Conservation (phyloP, 2,888 invertebrate genomes). For the Boloria euphrosyne region DNA sequence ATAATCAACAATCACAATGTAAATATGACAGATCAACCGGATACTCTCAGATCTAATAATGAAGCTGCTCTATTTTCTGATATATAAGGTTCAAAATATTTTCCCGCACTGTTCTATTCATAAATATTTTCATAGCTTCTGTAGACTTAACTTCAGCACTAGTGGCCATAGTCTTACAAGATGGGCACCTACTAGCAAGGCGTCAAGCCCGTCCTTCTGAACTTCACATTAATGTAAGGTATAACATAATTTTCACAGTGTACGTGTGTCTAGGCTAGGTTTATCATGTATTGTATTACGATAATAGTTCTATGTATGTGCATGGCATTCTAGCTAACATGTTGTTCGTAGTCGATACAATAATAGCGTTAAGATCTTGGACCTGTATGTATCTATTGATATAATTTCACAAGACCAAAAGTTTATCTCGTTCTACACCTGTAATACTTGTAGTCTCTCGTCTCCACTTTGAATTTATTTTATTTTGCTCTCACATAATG, state of each 20-base stretch:
- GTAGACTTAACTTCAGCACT: slow-evolving; percentile 67
- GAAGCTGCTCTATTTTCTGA: slow-evolving; percentile 75
- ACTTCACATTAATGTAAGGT: slow-evolving; percentile 61
- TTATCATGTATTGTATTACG: slow-evolving; percentile 63
- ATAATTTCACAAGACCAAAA: slow-evolving; percentile 62
- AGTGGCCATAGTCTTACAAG: slow-evolving; percentile 50
- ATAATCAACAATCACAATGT: slow-evolving; percentile 72
- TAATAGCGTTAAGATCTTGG: slow-evolving; percentile 68
- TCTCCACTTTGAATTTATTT: slow-evolving; percentile 21
- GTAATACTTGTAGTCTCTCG: slow-evolving; percentile 16
- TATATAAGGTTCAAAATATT: slow-evolving; percentile 68
- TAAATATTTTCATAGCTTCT: slow-evolving; percentile 77
- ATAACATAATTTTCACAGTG: slow-evolving; percentile 63
- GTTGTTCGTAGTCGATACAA: slow-evolving; percentile 79
- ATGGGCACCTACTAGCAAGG: slow-evolving; percentile 53
- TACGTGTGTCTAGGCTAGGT: slow-evolving; percentile 77
- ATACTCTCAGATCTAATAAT: slow-evolving; percentile 75
- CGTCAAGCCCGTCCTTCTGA: slow-evolving; percentile 57
- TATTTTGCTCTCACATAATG: slow-evolving; percentile 23
- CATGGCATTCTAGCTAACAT: slow-evolving; percentile 77
- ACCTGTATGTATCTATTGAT: slow-evolving; percentile 49
- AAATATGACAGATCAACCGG: slow-evolving; percentile 65
- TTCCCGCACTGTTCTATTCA: slow-evolving; percentile 73
- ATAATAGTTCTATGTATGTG: slow-evolving; percentile 70
- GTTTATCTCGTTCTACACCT: slow-evolving; percentile 36